phyloP scores from a whole-genome alignment of 2,888 invertebrate genomes.

The Brachylomia viminalis region DNA sequence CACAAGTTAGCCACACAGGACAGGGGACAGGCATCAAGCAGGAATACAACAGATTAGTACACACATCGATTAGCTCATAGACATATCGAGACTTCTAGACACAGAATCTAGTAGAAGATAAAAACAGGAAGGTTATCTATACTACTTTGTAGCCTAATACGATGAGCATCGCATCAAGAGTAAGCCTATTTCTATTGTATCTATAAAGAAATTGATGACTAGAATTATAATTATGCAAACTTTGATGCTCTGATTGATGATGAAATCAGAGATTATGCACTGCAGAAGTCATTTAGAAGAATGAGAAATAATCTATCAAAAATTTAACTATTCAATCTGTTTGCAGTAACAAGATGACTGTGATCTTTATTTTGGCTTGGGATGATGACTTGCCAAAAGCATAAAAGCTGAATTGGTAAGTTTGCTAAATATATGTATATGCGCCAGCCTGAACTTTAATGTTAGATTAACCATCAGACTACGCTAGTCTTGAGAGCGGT shows the following conservation, averaged over 20 bases:
- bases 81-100: conserved; percentile 64
- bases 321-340: background rate
- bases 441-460: background rate
- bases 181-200: conserved; percentile 14
- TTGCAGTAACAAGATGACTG: background rate
- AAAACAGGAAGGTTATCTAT: conserved; percentile 43
- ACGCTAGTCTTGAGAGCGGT: background rate
- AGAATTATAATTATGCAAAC: background rate
- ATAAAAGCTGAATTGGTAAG: background rate
- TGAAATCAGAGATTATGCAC: background rate
- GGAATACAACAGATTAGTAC: conserved; percentile 77
- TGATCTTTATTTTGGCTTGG: background rate
- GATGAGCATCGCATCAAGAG: conserved; percentile 29
- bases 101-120: conserved; percentile 58
- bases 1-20: conserved; percentile 70
- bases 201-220: too few species aligned
- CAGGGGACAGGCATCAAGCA: conserved; percentile 85
- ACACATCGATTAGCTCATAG: conserved; percentile 62
- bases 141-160: conserved; percentile 25
- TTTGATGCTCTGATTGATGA: background rate
- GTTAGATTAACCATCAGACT: background rate
- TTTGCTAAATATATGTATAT: too few species aligned
- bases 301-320: background rate
- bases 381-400: background rate
- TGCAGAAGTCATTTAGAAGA: background rate